These are phyloP conservation scores for Rhingia campestris DNA, from an alignment of 2,888 invertebrate species.

Conservation along the genomic window DNA sequence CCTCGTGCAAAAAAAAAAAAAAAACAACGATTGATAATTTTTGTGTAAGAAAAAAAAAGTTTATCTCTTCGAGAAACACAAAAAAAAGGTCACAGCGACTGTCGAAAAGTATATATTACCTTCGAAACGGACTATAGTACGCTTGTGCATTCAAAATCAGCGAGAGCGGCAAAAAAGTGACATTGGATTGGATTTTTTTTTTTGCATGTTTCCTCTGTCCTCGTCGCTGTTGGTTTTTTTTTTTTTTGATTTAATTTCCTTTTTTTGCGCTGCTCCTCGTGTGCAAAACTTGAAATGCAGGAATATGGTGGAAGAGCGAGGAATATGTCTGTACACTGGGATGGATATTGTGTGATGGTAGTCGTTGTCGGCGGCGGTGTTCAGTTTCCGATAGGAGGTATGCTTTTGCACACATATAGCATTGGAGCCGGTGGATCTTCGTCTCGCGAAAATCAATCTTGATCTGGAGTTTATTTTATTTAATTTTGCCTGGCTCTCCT, in stretches of 20 bases:
- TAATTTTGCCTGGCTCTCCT: slow-evolving; percentile 47
- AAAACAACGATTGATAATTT: slow-evolving; percentile 43
- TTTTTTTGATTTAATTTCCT: slow-evolving; percentile 42
- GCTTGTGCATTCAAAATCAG: slow-evolving; percentile 71
- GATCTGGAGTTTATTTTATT: slow-evolving; percentile 68
- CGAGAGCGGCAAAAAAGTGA: slow-evolving; percentile 73
- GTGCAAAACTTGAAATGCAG: slow-evolving; percentile 73
- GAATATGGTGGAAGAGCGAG: slow-evolving; percentile 53
- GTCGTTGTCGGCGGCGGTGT: slow-evolving; percentile 58
- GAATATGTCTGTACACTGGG: slow-evolving; percentile 44
- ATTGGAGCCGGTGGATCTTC: slow-evolving; percentile 71
- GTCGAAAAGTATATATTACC: slow-evolving; percentile 61
- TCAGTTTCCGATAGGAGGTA: slow-evolving; percentile 54
- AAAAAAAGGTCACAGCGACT: slow-evolving; percentile 52
- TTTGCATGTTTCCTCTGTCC: slow-evolving; percentile 40
- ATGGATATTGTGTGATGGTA: slow-evolving; percentile 49
- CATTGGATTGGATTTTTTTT: slow-evolving; percentile 65
- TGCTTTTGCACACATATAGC: slow-evolving; percentile 41
- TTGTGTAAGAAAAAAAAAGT: slow-evolving; percentile 18
- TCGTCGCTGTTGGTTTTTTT: slow-evolving; percentile 13
- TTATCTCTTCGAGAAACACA: slow-evolving; percentile 8
- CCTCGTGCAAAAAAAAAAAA: slow-evolving; percentile 14
- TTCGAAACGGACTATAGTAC: slow-evolving; percentile 52
- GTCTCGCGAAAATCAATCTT: slow-evolving; percentile 72
- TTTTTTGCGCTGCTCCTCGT: slow-evolving; percentile 45